Evolutionary conservation across 2,797 vertebrate genomes (phyloP), one percentile per base, ranked within the genome.

Genomic region (Sardinella longiceps): DNA sequence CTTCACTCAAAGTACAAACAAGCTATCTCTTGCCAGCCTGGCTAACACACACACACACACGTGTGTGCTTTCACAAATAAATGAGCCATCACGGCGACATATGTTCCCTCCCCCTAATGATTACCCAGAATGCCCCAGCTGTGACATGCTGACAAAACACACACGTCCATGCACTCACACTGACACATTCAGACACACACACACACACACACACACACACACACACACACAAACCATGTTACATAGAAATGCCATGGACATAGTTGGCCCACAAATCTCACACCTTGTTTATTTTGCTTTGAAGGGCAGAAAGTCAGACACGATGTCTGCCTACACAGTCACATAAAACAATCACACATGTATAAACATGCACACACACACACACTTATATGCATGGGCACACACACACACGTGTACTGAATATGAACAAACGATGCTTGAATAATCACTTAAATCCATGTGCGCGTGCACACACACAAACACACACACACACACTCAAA

Each of bases 401-500:
- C 7, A 9, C 56, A n/a, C 23, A 5, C n/a, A 60, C 23, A n/a
- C 56, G 23, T 60, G 60, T 63, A 11, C 28, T 25, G 12, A 63
- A 63, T 63, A 28, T 7, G 25, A 25, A 30, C 60, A 63, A 28
- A 28, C 10, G n/a, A 74, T 85, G 48, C n/a, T 60, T 60, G 60
- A 63, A 28, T 14, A 46, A 60, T 33, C 10, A 87, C 87, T 90
- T 86, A 92, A 88, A 90, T 84, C 84, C 84, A 92, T 90, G 39
- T 46, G n/a, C n/a, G n/a, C n/a, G n/a, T n/a, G 50, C 80, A n/a
- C 80, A 63, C 33, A 39, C 5, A 66, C 80, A 80, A 48, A 80
- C 77, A 81, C 46, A 56, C 10, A 39, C 25, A 7, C 30, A 66
- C 10, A 66, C 25, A 70, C 63, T 14, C 33, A 77, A 2, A 6